phyloP scores from a whole-genome alignment of 2,888 invertebrate genomes.

The Plebejus melissa region DNA sequence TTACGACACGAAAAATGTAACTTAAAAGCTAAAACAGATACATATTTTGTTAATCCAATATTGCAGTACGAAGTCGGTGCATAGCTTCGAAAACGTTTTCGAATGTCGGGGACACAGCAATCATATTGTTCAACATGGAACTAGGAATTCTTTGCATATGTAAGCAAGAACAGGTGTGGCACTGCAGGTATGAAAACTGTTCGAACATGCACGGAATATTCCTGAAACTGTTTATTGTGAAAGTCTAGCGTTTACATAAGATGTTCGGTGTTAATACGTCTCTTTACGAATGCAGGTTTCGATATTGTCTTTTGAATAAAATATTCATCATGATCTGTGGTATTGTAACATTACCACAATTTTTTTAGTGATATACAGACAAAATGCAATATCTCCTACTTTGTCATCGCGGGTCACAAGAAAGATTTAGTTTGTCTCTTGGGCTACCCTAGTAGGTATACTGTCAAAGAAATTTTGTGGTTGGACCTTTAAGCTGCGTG shows the following conservation, averaged over 20 bases:
- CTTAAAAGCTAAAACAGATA: not conserved
- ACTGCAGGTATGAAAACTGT: conserved; percentile 15
- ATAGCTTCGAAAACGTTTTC: conserved; percentile 2
- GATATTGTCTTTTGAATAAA: not conserved
- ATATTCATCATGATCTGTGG: not conserved
- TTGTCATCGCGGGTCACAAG: no score
- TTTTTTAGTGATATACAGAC: no score
- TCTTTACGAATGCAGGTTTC: not conserved
- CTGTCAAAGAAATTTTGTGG: no score
- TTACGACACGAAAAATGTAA: no score
- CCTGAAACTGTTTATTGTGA: conserved; percentile 5
- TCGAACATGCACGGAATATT: conserved; percentile 1
- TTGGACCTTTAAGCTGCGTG: no score
- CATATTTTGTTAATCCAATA: conserved; percentile 2
- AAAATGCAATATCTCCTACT: no score
- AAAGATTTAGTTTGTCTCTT: no score
- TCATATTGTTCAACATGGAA: conserved; percentile 11
- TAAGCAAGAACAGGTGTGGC: conserved; percentile 14
- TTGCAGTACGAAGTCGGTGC: not conserved
- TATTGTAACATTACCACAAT: no score
- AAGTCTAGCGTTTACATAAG: not conserved
- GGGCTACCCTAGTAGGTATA: no score
- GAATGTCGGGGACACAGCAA: conserved; percentile 1
- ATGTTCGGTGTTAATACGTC: not conserved
- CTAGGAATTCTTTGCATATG: conserved; percentile 17